These are phyloP conservation scores for Lasioglossum pauxillum DNA, from an alignment of 2,888 invertebrate species.

Conservation along the genomic window DNA sequence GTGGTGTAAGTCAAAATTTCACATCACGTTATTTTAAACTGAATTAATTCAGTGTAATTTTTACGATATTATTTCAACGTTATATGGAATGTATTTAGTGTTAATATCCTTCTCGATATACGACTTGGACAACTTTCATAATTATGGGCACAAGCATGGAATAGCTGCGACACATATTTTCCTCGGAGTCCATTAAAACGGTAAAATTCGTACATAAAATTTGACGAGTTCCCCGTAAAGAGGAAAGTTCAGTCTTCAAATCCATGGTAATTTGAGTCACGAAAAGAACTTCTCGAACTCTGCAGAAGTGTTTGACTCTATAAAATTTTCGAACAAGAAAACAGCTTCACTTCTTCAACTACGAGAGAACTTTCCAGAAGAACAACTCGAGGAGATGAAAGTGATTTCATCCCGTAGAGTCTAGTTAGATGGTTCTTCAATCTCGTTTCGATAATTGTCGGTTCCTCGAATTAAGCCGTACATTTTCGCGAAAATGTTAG, in stretches of 20 bases:
- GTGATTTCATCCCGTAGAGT: background rate
- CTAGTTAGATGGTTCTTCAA: background rate
- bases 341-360: background rate
- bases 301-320: background rate
- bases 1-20: too few species aligned
- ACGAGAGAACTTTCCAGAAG: background rate
- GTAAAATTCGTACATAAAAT: background rate
- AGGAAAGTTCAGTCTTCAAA: background rate
- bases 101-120: too few species aligned
- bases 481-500: too few species aligned
- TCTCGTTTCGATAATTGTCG: background rate
- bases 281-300: background rate
- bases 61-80: too few species aligned
- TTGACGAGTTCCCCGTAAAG: background rate
- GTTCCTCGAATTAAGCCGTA: too few species aligned
- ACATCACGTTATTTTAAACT: too few species aligned
- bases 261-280: background rate
- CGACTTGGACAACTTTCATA: too few species aligned
- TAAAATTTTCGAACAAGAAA: background rate
- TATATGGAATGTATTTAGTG: too few species aligned
- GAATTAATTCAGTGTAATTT: too few species aligned
- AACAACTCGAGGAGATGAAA: background rate
- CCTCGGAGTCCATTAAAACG: background rate
- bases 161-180: background rate
- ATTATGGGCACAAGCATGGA: too few species aligned